A percentile compares a stretch with the other conserved stretches of the same genome.
Evolutionary conservation across 2,888 invertebrate species (phyloP).

Genomic region (Drosophila atripex): DNA sequence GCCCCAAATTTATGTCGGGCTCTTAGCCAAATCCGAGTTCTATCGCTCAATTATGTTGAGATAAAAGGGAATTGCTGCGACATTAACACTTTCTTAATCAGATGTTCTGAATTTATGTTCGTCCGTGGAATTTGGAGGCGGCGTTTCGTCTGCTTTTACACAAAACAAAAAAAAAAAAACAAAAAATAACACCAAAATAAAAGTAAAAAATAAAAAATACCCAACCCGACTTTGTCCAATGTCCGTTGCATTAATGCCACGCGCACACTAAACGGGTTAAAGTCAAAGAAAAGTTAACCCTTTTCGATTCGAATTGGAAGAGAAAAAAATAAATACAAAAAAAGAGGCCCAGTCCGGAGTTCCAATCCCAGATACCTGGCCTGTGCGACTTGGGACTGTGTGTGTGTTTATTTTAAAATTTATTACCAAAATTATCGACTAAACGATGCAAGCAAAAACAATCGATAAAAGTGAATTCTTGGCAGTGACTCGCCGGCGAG

Average conservation of each 20-base stretch:
- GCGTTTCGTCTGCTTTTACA: slow-evolving; percentile 57
- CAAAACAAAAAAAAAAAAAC: neutral
- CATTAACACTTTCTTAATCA: slow-evolving; percentile 79
- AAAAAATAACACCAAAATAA: no score
- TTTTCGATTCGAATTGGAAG: slow-evolving; percentile 6
- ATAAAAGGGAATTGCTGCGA: slow-evolving; percentile 81
- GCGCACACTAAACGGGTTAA: slow-evolving; percentile 55
- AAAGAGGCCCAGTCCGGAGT: neutral
- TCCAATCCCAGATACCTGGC: slow-evolving; percentile 23
- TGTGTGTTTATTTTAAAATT: slow-evolving; percentile 80
- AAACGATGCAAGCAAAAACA: slow-evolving; percentile 82
- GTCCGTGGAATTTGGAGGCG: slow-evolving; percentile 73
- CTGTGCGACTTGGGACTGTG: slow-evolving; percentile 54
- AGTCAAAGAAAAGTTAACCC: slow-evolving; percentile 17
- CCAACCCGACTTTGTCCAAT: no score
- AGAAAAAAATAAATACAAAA: neutral
- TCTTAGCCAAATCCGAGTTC: slow-evolving; percentile 82
- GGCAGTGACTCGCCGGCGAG: neutral
- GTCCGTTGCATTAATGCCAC: slow-evolving; percentile 57
- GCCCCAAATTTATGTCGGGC: slow-evolving; percentile 78
- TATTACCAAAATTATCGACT: slow-evolving; percentile 82
- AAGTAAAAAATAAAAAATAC: neutral
- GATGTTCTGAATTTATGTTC: slow-evolving; percentile 79
- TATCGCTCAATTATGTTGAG: slow-evolving; percentile 83
- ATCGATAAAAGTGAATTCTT: slow-evolving; percentile 81